These are phyloP conservation scores for Dynastes tityus DNA, from an alignment of 2,888 invertebrate species.

Conservation along the genomic window DNA sequence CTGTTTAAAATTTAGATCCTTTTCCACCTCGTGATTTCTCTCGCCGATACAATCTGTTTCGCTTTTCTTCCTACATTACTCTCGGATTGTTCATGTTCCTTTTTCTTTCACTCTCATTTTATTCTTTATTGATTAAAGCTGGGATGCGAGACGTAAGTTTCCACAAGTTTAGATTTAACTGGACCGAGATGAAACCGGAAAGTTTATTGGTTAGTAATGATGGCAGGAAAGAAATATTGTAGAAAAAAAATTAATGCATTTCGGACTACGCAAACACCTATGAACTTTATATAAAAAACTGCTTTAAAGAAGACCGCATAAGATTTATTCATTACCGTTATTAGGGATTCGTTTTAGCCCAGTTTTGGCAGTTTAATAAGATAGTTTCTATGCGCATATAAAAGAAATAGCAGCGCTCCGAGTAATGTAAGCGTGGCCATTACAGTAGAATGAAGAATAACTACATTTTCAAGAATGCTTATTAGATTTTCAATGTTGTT, in stretches of 20 bases:
- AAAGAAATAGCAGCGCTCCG: not conserved
- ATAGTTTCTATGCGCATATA: conserved; percentile 27
- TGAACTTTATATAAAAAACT: not conserved
- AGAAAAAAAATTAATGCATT: not conserved
- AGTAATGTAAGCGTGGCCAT: not conserved
- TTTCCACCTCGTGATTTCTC: not conserved
- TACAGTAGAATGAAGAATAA: conserved; percentile 13
- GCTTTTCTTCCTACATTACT: not conserved
- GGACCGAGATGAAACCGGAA: conserved; percentile 2
- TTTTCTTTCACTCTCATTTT: not conserved
- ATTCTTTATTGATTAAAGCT: not conserved
- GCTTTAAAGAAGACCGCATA: not conserved
- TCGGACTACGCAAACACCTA: not conserved
- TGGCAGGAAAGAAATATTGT: not conserved
- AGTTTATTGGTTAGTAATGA: not conserved
- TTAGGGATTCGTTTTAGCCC: not conserved
- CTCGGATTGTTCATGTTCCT: not conserved
- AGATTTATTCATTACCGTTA: conserved; percentile 3
- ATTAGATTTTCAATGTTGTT: not conserved
- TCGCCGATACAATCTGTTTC: not conserved
- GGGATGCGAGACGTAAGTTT: conserved; percentile 5
- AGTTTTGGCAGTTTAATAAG: conserved; percentile 9
- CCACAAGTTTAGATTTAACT: conserved; percentile 9
- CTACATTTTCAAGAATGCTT: not conserved
- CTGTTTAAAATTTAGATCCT: conserved; percentile 8